Conservation (phyloP, 2,888 invertebrate species). For the Drosophila emarginata region DNA sequence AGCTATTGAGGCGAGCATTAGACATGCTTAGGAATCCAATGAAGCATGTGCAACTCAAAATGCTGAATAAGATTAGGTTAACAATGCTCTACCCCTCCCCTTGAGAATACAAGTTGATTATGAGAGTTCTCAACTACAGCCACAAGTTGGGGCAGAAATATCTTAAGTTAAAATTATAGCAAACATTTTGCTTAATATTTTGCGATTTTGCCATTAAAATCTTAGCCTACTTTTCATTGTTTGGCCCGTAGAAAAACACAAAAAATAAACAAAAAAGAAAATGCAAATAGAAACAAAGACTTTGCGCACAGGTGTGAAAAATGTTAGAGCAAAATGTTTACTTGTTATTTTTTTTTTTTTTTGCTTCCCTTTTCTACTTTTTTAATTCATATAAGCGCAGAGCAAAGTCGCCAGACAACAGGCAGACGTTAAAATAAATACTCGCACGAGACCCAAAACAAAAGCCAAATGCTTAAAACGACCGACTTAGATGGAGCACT, state of each 20-base stretch:
- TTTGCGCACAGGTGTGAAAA: conserved; percentile 48
- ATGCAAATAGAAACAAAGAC: conserved; percentile 22
- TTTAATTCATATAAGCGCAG: conserved; percentile 57
- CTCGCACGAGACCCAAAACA: conserved; percentile 22
- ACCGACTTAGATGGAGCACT: conserved; percentile 25
- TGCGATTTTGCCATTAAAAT: conserved; percentile 53
- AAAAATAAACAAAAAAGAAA: neutral
- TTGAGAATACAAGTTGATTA: neutral
- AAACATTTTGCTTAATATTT: conserved; percentile 12
- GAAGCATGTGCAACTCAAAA: conserved; percentile 47
- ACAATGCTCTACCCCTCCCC: neutral
- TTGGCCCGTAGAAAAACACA: neutral
- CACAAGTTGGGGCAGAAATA: neutral
- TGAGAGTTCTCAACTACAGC: conserved; percentile 3
- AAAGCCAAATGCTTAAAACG: conserved; percentile 36
- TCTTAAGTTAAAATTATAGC: conserved; percentile 5
- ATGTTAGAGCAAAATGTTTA: conserved; percentile 28
- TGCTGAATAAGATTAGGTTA: conserved; percentile 37
- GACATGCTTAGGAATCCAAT: conserved; percentile 55
- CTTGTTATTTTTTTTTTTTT: conserved; percentile 54
- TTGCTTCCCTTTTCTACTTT: conserved; percentile 33
- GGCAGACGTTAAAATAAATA: conserved; percentile 41
- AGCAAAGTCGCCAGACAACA: conserved; percentile 36
- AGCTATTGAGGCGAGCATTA: conserved; percentile 52
- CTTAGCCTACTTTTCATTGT: conserved; percentile 65